Base-by-base conservation (phyloP, 2,113 vertebrate genomes). In the Mus pahari region DNA sequence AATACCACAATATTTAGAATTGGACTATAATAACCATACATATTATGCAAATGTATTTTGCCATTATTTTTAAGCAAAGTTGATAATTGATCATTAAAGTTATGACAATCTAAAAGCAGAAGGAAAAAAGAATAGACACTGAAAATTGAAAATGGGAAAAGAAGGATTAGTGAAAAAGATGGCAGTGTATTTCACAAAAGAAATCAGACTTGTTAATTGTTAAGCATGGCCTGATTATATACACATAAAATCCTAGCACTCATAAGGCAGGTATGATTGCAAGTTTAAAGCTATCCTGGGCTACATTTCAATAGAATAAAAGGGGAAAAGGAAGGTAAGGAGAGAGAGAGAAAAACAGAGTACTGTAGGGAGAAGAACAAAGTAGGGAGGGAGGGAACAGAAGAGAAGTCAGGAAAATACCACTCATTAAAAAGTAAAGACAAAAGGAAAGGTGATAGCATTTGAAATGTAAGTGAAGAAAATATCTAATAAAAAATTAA, bases 11-110 rank as follows among this genome's bases (percentile, higher is more conserved):
- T 26, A 86, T 33, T 77, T 78, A 96, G n/a, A 94, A 70, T 58
- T 78, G 1, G 45, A 75, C 74, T 79, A 22, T 7, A 84, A 8
- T 42, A 84, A 89, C 24, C n/a, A 89, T 55, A 4, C 70, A 17
- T 71, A n/a, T 62, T 82, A 89, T 6, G 42, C 5, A 73, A 3
- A 26, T 4, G 31, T 4, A 73, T 77, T 83, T 71, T 70, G 16
- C 89, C 13, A 17, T 91, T 58, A 94, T 68, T 66, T 86, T 71
- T 86, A 8, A 95, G 84, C 17, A 82, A 86, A 92, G 24, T 8
- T 39, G 28, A 70, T 78, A 66, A 71, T 0, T 92, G 58, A 86
- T 17, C 10, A 86, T 3, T 58, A 78, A 93, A 78, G 14, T 68
- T 22, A 42, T 50, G 31, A 9, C 16, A 77, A 55, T 64, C 58